Conservation (phyloP, 2,888 invertebrate genomes). For the Tachystola acroxantha region DNA sequence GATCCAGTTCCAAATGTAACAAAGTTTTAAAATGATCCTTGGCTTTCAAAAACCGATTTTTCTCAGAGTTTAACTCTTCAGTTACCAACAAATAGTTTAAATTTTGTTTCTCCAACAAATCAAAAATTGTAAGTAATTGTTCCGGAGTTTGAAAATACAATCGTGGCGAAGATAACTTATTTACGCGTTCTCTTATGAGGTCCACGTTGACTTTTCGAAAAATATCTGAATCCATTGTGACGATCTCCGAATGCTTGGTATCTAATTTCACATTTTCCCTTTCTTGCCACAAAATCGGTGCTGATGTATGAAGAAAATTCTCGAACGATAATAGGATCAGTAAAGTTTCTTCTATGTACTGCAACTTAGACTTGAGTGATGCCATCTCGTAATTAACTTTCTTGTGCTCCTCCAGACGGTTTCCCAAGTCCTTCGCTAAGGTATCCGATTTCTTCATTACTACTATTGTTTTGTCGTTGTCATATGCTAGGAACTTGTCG, state of each 20-base stretch:
- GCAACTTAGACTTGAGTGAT: constrained; percentile 59
- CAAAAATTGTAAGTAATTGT: constrained; percentile 51
- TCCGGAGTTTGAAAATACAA: constrained; percentile 59
- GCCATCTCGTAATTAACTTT: constrained; percentile 59
- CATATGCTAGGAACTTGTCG: constrained; percentile 64
- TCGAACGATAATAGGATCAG: constrained; percentile 62
- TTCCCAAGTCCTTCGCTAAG: constrained; percentile 52
- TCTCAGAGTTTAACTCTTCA: constrained; percentile 56
- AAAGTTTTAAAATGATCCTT: constrained; percentile 40
- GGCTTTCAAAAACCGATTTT: constrained; percentile 56
- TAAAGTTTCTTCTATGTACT: constrained; percentile 61
- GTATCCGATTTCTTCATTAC: constrained; percentile 67
- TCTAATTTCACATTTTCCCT: constrained; percentile 42
- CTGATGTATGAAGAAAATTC: constrained; percentile 57
- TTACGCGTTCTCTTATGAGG: constrained; percentile 35
- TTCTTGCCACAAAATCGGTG: constrained; percentile 64
- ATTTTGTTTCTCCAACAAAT: constrained; percentile 61
- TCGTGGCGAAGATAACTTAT: constrained; percentile 41
- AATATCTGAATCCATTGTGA: constrained; percentile 47
- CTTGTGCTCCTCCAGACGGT: constrained; percentile 58
- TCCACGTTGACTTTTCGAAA: constrained; percentile 43
- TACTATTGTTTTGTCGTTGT: constrained; percentile 65
- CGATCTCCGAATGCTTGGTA: constrained; percentile 41
- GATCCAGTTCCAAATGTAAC: constrained; percentile 45
- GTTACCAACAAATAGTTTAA: constrained; percentile 64